A percentile compares a stretch with the other conserved stretches of the same genome.
phyloP scores from a whole-genome alignment of 2,888 invertebrate genomes.

The Carpatolechia fugitivella region DNA sequence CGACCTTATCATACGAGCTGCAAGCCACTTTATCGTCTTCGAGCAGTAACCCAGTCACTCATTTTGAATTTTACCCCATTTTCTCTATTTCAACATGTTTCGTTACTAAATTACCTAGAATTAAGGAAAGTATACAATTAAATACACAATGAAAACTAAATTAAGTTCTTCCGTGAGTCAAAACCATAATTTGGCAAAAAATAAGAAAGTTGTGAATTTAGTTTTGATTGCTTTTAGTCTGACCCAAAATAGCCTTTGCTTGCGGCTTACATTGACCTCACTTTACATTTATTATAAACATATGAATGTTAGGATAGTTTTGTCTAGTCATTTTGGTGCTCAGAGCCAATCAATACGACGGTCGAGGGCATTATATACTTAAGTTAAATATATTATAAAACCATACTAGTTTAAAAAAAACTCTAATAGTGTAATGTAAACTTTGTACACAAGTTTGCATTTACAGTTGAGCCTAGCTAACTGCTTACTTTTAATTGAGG shows the following conservation, averaged over 20 bases:
- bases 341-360: too few relatives aligned
- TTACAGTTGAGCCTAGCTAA: too few relatives aligned
- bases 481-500: too few relatives aligned
- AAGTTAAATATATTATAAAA: too few relatives aligned
- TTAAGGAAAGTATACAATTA: not conserved
- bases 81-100: not conserved
- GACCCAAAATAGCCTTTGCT: not conserved
- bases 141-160: not conserved
- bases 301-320: too few relatives aligned
- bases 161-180: not conserved
- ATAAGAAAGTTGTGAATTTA: not conserved
- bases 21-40: not conserved
- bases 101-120: not conserved
- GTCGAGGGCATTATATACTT: too few relatives aligned
- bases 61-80: not conserved
- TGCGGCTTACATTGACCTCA: too few relatives aligned
- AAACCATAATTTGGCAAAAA: not conserved
- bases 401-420: too few relatives aligned
- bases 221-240: not conserved
- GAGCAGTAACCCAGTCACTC: not conserved
- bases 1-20: slow-evolving; percentile 30
- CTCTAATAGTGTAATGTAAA: too few relatives aligned
- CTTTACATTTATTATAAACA: too few relatives aligned
- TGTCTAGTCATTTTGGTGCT: too few relatives aligned
- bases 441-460: too few relatives aligned